Evolutionary conservation across 2,797 vertebrate species (phyloP).

Genomic region (Gadopsis marmoratus): DNA sequence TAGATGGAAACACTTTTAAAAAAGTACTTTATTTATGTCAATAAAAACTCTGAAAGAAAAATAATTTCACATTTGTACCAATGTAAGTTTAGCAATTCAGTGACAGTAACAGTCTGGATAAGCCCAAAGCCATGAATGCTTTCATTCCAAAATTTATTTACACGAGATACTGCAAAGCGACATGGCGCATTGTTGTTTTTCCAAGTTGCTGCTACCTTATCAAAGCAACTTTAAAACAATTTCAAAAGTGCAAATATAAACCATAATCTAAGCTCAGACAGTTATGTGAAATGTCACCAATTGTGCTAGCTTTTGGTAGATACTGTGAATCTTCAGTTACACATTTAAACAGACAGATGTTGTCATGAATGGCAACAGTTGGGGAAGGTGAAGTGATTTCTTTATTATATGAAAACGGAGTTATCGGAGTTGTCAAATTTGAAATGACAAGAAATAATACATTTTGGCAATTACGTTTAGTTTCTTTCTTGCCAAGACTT

Average conservation of each 20-base stretch:
- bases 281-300: background rate
- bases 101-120: background rate
- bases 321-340: background rate
- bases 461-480: background rate
- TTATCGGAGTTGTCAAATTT: background rate
- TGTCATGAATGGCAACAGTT: conserved; percentile 3
- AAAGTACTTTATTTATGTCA: background rate
- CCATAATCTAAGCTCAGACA: conserved; percentile 4
- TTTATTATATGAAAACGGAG: background rate
- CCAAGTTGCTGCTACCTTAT: background rate
- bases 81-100: background rate
- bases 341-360: background rate
- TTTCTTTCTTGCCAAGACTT: background rate
- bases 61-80: background rate
- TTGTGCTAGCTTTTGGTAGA: background rate
- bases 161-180: background rate
- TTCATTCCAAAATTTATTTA: background rate
- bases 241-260: conserved; percentile 12
- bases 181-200: background rate
- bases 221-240: conserved; percentile 5
- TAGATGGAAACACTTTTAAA: background rate
- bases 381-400: background rate
- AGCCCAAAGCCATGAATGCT: background rate
- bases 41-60: background rate
- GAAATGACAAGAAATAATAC: background rate